Conservation (phyloP, 2,888 invertebrate species). For the Leptinotarsa peninsularis region DNA sequence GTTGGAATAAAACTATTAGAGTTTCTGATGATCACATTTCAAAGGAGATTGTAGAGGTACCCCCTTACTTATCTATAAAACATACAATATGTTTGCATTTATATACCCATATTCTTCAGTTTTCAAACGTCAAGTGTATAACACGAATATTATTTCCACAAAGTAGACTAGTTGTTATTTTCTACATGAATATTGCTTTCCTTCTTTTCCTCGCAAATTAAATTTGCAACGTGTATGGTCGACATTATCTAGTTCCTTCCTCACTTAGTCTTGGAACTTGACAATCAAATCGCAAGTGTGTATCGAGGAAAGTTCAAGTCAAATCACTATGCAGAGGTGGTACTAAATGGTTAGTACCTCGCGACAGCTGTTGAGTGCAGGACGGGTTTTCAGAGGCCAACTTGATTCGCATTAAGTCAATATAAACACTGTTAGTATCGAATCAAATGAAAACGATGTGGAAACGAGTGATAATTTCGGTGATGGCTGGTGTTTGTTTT, state of each 20-base stretch:
- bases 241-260: slow-evolving; percentile 1
- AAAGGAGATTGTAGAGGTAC: too few relatives aligned
- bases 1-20: too few relatives aligned
- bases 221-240: slow-evolving; percentile 12
- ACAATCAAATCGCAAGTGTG: slow-evolving; percentile 17
- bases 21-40: too few relatives aligned
- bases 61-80: too few relatives aligned
- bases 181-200: too few relatives aligned
- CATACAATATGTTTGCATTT: too few relatives aligned
- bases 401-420: slow-evolving; percentile 6
- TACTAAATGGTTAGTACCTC: slow-evolving; percentile 8
- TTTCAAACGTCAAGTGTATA: too few relatives aligned
- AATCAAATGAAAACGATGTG: background rate
- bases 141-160: too few relatives aligned
- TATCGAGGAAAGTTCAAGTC: slow-evolving; percentile 16
- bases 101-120: too few relatives aligned
- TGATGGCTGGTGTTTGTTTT: slow-evolving; percentile 23
- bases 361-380: slow-evolving; percentile 1
- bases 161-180: too few relatives aligned
- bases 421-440: background rate
- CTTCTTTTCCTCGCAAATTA: too few relatives aligned
- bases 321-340: slow-evolving; percentile 5
- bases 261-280: background rate
- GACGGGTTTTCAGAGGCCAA: slow-evolving; percentile 19
- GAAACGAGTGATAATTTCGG: slow-evolving; percentile 10